Base-by-base conservation (phyloP, 2,888 invertebrate genomes). In the Stegana nigrithorax region DNA sequence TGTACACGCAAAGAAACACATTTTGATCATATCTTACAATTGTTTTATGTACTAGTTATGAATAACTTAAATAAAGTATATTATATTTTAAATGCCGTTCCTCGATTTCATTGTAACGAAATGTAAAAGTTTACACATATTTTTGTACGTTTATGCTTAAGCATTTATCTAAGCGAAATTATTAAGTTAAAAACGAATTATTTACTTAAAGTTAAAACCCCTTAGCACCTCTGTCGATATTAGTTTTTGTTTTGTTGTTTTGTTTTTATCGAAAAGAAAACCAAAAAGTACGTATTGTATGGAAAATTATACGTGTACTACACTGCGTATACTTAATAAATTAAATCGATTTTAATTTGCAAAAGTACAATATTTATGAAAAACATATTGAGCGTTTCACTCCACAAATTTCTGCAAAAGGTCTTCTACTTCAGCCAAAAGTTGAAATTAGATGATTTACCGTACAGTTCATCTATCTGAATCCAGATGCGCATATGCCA, bases 281-380 rank as follows among this genome's bases (percentile, higher is more conserved):
- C 73, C 73, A 79, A 75, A 75, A n/a, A n/a, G n/a, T n/a, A n/a
- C n/a, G n/a, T 69, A 79, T 73, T 77, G 67, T 68, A 61, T 63
- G 60, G 63, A n/a, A 32, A 39, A 39, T 10, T 74, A 63, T 56
- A 29, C 53, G 63, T 59, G 50, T 65, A 62, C n/a, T n/a, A n/a
- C 61, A 27, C n/a, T 56, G 64, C 67, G 69, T 72, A 71, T 66
- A 66, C 65, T 65, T 64, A 66, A 67, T 55, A 61, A 42, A 79
- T 67, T 56, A 64, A 66, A 63, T 59, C 57, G 63, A 61, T 62
- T 67, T 73, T 65, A 63, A 58, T 58, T 60, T 63, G 64, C 67
- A 60, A 50, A 23, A 6, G 2, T 36, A 8, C 10, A 36, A 36
- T 8, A 36, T n/a, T n/a, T n/a, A 36, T 6, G 10, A 36, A 6